Base-by-base conservation (phyloP, 2,113 vertebrate genomes). In the Vicugna pacos region DNA sequence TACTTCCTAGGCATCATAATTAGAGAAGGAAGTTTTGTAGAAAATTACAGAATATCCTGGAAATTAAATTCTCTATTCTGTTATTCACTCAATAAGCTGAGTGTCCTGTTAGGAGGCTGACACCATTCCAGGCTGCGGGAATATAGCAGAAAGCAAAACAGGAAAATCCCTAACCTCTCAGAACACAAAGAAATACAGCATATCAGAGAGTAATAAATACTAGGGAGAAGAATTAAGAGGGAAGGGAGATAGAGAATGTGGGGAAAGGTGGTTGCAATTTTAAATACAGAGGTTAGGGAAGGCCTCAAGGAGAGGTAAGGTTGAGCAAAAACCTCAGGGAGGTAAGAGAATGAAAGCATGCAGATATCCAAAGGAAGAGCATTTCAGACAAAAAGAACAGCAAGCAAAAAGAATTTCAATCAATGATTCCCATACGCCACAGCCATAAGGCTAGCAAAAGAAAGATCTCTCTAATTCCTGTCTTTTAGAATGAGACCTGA, bases 101-200 rank as follows among this genome's bases (percentile, higher is more conserved):
- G 28, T 42, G 19, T 73, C 19, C 64, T 80, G 14, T 75, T 38
- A 67, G 22, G 46, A 90, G 30, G 15, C 82, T 84, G 30, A 52
- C 81, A 84, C 67, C 50, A 58, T 82, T 87, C 28, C 3, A 90
- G 50, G 72, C 5, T 76, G 26, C n/a, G 30, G 30, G 56, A 75
- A 86, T 28, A 83, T 0, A 79, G 32, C 54, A 95, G 64, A 91
- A 94, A 97, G 92, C 38, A 67, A 84, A 92, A 92, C 14, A 82
- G 69, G 64, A 90, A 83, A 94, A 97, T 13, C 46, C n/a, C 32
- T 93, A 75, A 76, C n/a, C 14, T 81, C 58, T 96, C 35, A 84
- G 42, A 95, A 85, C 46, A 81, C 46, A 96, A 81, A 64, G 50
- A 79, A 83, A 48, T 65, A 89, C 10, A 87, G 35, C 22, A 84